Conservation (phyloP, 2,888 invertebrate genomes). For the Agriopis marginaria region DNA sequence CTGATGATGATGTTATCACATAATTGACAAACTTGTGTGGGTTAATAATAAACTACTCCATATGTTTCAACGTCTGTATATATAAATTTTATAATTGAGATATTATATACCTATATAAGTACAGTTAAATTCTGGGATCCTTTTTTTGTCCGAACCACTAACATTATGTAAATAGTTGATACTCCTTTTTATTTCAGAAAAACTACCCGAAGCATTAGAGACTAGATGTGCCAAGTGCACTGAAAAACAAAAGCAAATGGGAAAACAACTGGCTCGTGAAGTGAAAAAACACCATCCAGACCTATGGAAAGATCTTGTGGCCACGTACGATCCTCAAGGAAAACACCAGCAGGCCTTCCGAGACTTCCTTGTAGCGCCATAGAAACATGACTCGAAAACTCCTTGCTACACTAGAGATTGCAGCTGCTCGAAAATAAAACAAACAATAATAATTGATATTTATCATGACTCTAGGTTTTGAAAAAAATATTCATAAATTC, state of each 20-base stretch:
- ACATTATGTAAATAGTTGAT: no score
- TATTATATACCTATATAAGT: no score
- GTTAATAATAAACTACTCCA: no score
- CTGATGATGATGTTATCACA: no score
- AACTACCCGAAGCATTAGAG: conserved; percentile 89
- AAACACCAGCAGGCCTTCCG: conserved; percentile 79
- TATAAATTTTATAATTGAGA: no score
- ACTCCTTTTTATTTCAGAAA: conserved; percentile 80
- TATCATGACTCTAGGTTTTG: not conserved
- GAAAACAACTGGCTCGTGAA: conserved; percentile 87
- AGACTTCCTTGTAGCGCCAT: conserved; percentile 53
- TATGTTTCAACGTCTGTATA: no score
- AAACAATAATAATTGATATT: conserved; percentile 15
- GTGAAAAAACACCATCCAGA: conserved; percentile 84
- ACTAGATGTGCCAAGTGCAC: conserved; percentile 90
- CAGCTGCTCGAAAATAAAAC: conserved; percentile 4
- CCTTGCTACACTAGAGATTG: not conserved
- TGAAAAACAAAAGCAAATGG: conserved; percentile 88
- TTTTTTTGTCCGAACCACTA: no score
- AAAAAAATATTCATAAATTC: not conserved
- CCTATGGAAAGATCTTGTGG: conserved; percentile 83
- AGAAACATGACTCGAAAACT: not conserved
- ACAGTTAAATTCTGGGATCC: no score
- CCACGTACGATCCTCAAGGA: conserved; percentile 87
- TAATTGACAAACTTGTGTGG: no score